Evolutionary conservation across 1,140 invertebrate genomes (phyloP).

Genomic region (Cheumatopsyche charites): DNA sequence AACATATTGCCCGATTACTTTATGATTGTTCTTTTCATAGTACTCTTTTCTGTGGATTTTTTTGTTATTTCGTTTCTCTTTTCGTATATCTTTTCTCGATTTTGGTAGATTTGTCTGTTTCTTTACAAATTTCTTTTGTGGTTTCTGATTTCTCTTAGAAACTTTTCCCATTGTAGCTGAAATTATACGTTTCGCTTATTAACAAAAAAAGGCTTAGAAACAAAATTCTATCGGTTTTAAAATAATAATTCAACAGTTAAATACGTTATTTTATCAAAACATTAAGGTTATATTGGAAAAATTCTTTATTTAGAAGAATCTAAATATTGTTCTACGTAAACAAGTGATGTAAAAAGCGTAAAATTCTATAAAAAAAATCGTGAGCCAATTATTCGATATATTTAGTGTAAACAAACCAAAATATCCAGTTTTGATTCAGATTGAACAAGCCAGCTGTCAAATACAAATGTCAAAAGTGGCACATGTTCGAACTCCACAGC

Average conservation of each 20-base stretch:
- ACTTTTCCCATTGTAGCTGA: constrained; percentile 8
- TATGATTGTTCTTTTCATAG: constrained; percentile 54
- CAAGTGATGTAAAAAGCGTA: too few relatives aligned
- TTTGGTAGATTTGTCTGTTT: constrained; percentile 47
- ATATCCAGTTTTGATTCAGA: too few relatives aligned
- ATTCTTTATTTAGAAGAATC: background rate
- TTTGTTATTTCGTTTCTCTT: constrained; percentile 62
- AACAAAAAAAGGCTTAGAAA: background rate
- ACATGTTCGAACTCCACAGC: too few relatives aligned
- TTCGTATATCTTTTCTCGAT: constrained; percentile 67
- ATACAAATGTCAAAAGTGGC: too few relatives aligned
- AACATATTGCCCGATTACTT: constrained; percentile 44
- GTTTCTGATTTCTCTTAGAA: constrained; percentile 19
- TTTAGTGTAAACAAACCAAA: too few relatives aligned
- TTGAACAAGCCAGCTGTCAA: too few relatives aligned
- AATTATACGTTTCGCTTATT: too few relatives aligned
- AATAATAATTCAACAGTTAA: background rate
- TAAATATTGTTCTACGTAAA: background rate
- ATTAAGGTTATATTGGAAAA: background rate
- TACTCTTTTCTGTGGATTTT: constrained; percentile 63
- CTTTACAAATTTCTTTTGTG: constrained; percentile 32
- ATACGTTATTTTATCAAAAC: background rate
- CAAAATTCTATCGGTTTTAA: background rate
- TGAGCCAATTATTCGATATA: too few relatives aligned
- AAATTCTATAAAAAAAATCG: too few relatives aligned